Base-by-base conservation (phyloP, 2,888 invertebrate species). In the Standfussiana lucernea region DNA sequence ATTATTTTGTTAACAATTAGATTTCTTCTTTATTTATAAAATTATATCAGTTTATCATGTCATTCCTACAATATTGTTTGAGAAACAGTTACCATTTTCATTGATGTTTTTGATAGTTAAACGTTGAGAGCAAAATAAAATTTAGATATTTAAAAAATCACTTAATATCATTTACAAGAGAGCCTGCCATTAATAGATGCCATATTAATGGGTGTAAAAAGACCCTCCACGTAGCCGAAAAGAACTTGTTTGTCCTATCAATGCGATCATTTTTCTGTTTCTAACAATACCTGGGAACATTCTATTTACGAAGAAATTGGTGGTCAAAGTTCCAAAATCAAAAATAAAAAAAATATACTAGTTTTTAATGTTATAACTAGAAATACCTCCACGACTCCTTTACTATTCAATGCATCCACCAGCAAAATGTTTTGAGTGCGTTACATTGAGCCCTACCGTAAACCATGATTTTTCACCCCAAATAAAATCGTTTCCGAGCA, bases 121-220 rank as follows among this genome's bases (percentile, higher is more conserved):
- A 59, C 18, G 10, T n/a, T 8, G 15, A 64, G 40, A 78, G 2
- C 13, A 40, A 37, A 45, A 28, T 21, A 24, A 0, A 15, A 50
- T 18, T 62, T 37, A 13, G 11, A 15, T 56, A n/a, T 62, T 35
- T 45, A 50, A 47, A 42, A 42, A 59, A 59, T 13, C 2, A 53
- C 24, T 72, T 50, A 47, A 24, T 37, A 40, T 67, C 18, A 62
- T 68, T 73, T 45, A 47, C 8, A 56, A 84, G 73, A 76, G 62
- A 83, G 53, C 56, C 69, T 11, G 35, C 13, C 61, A 28, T 45
- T 68, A 40, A 40, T 35, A 18, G 15, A 65, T 40, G 35, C 67
- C 4, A 65, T 37, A 21, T 10, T 21, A 32, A 59, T 59, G 32
- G 18, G 1, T 59, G 59, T 32, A 32, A 32, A 32, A 32, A 59